Conservation (phyloP, 2,888 invertebrate species). For the Amblyjoppa proteus region DNA sequence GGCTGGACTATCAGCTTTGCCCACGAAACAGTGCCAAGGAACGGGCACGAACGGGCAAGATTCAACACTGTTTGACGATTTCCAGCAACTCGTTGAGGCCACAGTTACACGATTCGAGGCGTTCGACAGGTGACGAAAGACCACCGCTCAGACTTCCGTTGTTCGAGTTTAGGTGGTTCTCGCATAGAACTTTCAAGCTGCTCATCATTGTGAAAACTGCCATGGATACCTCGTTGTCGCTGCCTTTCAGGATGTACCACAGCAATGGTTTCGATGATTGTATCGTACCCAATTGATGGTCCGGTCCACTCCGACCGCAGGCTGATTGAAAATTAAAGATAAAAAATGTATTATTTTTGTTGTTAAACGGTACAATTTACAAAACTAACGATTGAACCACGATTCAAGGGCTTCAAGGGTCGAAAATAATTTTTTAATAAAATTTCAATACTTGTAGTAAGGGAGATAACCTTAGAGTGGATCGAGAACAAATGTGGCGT, state of each 20-base stretch:
- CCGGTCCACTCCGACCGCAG: conserved; percentile 77
- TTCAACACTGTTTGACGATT: conserved; percentile 71
- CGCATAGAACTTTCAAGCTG: conserved; percentile 91
- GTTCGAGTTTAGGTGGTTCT: conserved; percentile 89
- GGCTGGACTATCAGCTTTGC: conserved; percentile 95
- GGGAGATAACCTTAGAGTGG: conserved; percentile 88
- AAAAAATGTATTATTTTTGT: too few relatives aligned
- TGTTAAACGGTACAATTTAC: too few relatives aligned
- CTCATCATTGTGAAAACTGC: conserved; percentile 91
- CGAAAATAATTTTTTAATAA: not conserved
- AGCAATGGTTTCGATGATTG: conserved; percentile 94
- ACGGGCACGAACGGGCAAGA: too few relatives aligned
- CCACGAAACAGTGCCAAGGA: conserved; percentile 86
- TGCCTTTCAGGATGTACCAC: conserved; percentile 92
- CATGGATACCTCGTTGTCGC: conserved; percentile 92
- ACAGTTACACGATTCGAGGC: conserved; percentile 84
- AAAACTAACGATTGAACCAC: not conserved
- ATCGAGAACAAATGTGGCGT: conserved; percentile 91
- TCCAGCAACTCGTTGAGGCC: conserved; percentile 83
- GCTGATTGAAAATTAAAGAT: conserved; percentile 70
- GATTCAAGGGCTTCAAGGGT: not conserved
- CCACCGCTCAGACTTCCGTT: conserved; percentile 86
- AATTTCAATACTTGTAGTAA: conserved; percentile 78
- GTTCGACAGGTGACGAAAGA: conserved; percentile 87
- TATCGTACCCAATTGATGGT: conserved; percentile 82